Conservation (phyloP, 2,113 vertebrate species). For the Macrotis lagotis region DNA sequence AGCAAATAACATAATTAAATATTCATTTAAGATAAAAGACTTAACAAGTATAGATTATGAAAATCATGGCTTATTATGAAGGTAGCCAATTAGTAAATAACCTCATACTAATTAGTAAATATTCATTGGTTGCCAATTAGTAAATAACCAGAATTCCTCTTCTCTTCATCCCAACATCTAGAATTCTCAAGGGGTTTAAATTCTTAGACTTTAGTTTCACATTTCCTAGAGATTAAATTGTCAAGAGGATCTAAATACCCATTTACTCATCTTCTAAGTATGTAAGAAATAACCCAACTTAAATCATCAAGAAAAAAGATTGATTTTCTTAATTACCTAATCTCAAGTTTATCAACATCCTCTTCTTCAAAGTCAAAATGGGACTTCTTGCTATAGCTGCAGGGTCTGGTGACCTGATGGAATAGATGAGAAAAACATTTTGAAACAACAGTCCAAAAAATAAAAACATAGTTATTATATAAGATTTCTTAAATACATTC, state of each 20-base stretch:
- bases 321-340: slow-evolving; percentile 86
- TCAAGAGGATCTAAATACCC: background rate
- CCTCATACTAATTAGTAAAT: too few species aligned
- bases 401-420: slow-evolving; percentile 92
- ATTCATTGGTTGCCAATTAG: background rate
- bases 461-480: background rate
- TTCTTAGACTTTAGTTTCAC: background rate
- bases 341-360: slow-evolving; percentile 96
- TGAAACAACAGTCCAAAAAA: slow-evolving; percentile 44
- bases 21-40: background rate
- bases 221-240: background rate
- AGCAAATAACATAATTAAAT: background rate
- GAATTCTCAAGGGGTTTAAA: background rate
- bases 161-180: background rate
- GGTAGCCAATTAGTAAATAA: background rate
- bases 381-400: slow-evolving; percentile 94
- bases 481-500: background rate
- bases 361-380: slow-evolving; percentile 99
- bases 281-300: too few species aligned
- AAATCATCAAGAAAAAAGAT: background rate
- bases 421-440: slow-evolving; percentile 29
- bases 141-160: background rate
- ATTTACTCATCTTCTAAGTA: fast-evolving
- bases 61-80: background rate
- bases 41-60: background rate